Evolutionary conservation across 2,113 vertebrate species (phyloP).

Genomic region (Arenaria interpres): DNA sequence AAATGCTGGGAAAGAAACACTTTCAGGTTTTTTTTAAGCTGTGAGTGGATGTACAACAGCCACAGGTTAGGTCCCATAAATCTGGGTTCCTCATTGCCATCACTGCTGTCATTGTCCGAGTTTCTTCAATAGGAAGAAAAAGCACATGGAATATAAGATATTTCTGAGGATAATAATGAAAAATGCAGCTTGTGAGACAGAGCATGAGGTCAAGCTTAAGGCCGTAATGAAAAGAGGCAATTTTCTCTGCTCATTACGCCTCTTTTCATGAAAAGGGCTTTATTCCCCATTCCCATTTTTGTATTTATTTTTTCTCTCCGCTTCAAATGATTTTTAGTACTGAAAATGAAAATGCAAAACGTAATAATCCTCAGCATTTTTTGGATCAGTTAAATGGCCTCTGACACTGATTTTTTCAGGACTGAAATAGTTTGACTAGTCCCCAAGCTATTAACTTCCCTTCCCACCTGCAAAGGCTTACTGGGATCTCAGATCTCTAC

Average conservation of each 20-base stretch:
- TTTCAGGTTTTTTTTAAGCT: not conserved
- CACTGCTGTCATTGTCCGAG: not conserved
- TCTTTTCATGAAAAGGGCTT: constrained; percentile 9
- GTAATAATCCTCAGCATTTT: not conserved
- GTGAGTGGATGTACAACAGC: not conserved
- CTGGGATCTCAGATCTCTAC: not conserved
- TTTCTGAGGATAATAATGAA: constrained; percentile 38
- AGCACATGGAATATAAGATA: not conserved
- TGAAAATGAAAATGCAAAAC: not conserved
- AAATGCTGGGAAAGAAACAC: not conserved
- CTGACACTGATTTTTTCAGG: not conserved
- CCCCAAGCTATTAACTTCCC: not conserved
- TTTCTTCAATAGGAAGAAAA: constrained; percentile 27
- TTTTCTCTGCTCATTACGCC: constrained; percentile 27
- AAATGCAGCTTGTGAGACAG: constrained; percentile 15
- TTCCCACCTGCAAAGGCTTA: not conserved
- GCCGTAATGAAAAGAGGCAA: constrained; percentile 43
- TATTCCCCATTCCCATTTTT: constrained; percentile 2
- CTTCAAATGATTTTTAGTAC: not conserved
- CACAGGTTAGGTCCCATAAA: constrained; percentile 3
- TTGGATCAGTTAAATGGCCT: not conserved
- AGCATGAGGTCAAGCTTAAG: constrained; percentile 20
- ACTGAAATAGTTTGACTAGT: not conserved
- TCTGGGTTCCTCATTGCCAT: not conserved
- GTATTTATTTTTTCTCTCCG: constrained; percentile 14